Evolutionary conservation across 2,888 invertebrate species (phyloP), one percentile per base, ranked within the genome.

Genomic region (Alloplasta piceator): DNA sequence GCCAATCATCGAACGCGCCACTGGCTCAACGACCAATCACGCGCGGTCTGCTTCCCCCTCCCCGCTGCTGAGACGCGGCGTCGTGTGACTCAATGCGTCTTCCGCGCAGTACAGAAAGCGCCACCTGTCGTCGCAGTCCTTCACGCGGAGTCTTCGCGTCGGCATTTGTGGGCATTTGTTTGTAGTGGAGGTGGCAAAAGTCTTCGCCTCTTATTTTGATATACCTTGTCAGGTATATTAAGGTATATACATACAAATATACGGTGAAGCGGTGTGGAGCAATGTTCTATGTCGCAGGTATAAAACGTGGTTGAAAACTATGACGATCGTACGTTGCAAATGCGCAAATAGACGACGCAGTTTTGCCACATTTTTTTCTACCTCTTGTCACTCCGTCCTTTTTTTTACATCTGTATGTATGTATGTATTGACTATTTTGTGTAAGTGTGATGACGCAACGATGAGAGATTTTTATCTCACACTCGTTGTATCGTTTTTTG

Each of bases 1-100:
- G 80, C 80, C 80, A 80, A 76, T 76, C 43, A 36, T 3, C 61
- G 43, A 50, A 48, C 76, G 67, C 80, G 76, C 71, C 60, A 76
- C 67, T 16, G 5, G 12, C 1, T 2, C 6, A 1, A 41, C 58
- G 38, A 43, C 80, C 76, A 80, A 80, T 60, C 56, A 14, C 14
- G 7, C 12, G 10, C 10, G 26, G 1, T 26, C 26, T 26, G 0
- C 46, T 26, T 5, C 5, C 70, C 55, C 50, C 36, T 55, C 12
- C 58, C 10, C 41, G 66, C 16, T 26, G 26, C 1, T 3, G 26
- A 26, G 26, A 26, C 26, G 26, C 26, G 26, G 26, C 26, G 26
- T 26, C 26, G 26, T 26, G 26, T 26, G 26, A 26, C 26, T 1
- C 26, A 3, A 3, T 3, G 26, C 26, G 26, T 26, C 26, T 26